Evolutionary conservation across 2,888 invertebrate species (phyloP), one percentile per base, ranked within the genome.

Genomic region (Andrena marginata): DNA sequence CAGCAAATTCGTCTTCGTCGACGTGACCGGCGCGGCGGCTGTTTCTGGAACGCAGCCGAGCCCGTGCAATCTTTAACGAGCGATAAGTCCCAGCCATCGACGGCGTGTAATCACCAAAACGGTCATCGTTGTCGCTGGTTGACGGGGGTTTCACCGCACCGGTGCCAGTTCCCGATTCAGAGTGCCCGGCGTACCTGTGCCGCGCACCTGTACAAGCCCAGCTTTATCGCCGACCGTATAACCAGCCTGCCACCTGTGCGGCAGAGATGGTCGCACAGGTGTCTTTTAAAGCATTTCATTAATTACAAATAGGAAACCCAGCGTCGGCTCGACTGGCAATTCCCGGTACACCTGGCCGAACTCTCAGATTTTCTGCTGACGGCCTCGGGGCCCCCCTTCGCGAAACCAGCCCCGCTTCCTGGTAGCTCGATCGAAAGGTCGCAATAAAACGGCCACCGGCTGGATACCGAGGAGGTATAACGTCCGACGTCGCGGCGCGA

Each of bases 231-330:
- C 56, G 56, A 56, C 56, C 82, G 85, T 84, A 84, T 80, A 86
- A 81, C 76, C 78, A 68, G 77, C 64, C 77, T 82, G 90, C 90
- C 91, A 91, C 91, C 91, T 91, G 91, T 91, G 89, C 87, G 81
- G 78, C 89, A 77, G 85, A 90, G 86, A 89, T 86, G 84, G 88
- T 85, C 89, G 89, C 90, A 91, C 92, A 92, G 92, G 92, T 92
- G 92, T 92, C 91, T 89, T 87, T 89, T 86, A 85, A 88, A 89
- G 88, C 87, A 84, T 91, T 92, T 91, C 92, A 90, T 92, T 92
- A 92, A 92, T 92, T 92, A 91, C 90, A 88, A 90, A 90, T 89
- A 88, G 88, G 82, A 86, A 90, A 89, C 80, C 83, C 68, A 35
- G 64, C 23, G 26, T 60, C 77, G 74, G 67, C 79, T 48, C 56